Evolutionary conservation across 1,140 invertebrate species (phyloP).

Genomic region (Alviniconcha marisindica): DNA sequence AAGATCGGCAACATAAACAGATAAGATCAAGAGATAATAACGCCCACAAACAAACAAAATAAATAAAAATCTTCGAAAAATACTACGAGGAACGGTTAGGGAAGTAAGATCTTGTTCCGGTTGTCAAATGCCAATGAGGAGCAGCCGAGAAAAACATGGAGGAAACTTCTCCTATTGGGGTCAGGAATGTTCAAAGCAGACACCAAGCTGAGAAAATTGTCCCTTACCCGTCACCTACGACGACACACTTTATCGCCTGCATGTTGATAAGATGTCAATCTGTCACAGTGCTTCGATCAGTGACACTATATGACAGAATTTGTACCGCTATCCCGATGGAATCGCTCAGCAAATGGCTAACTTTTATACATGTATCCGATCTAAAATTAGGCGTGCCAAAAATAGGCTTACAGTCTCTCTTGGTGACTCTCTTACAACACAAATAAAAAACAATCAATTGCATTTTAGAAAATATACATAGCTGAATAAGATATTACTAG

Average conservation of each 20-base stretch:
- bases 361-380: constrained; percentile 8
- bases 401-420: constrained; percentile 29
- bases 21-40: no score
- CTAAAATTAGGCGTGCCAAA: constrained; percentile 47
- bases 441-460: neutral
- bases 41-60: no score
- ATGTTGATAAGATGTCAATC: constrained; percentile 76
- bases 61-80: no score
- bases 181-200: neutral
- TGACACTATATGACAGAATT: neutral
- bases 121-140: constrained; percentile 1
- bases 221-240: constrained; percentile 77
- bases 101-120: neutral
- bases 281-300: neutral
- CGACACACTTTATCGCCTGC: constrained; percentile 65
- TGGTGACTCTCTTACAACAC: constrained; percentile 31
- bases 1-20: no score
- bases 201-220: neutral
- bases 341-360: constrained; percentile 32
- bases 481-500: no score
- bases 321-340: neutral
- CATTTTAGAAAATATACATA: no score
- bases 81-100: neutral
- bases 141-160: constrained; percentile 10
- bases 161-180: constrained; percentile 16